A percentile compares a stretch with the other conserved stretches of the same genome.
phyloP scores from a whole-genome alignment of 2,888 invertebrate genomes.

The Coleophora deauratella region DNA sequence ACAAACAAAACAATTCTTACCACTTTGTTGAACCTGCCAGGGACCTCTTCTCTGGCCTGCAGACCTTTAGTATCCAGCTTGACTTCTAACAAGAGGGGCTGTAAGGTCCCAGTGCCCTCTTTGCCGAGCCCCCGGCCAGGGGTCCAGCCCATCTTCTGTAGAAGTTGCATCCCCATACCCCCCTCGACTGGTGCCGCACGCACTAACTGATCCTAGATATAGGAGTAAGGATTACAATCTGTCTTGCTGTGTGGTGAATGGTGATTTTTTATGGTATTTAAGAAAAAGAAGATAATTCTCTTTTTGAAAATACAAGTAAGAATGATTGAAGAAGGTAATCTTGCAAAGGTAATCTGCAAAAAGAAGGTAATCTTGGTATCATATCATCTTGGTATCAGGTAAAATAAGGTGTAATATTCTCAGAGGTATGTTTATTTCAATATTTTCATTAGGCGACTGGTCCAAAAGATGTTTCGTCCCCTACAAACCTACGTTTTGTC shows the following conservation, averaged over 20 bases:
- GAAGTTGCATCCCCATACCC: slow-evolving; percentile 96
- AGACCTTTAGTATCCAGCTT: slow-evolving; percentile 96
- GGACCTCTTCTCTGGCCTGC: slow-evolving; percentile 82
- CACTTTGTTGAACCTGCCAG: slow-evolving; percentile 38
- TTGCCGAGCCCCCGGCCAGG: slow-evolving; percentile 98
- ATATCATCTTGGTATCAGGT: no score
- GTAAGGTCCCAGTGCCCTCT: slow-evolving; percentile 91
- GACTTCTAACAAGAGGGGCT: slow-evolving; percentile 93
- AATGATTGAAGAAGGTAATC: no score
- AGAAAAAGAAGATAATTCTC: no score
- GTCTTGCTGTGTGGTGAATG: neutral
- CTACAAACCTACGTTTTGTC: neutral
- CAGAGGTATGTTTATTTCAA: neutral
- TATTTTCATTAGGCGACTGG: no score
- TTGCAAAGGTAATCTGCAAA: no score
- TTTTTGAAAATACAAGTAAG: no score
- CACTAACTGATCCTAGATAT: slow-evolving; percentile 88
- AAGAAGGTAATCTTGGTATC: no score
- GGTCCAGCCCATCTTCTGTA: slow-evolving; percentile 99
- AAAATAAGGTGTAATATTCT: no score
- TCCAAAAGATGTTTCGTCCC: no score
- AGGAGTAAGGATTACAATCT: neutral
- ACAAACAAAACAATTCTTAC: slow-evolving; percentile 31
- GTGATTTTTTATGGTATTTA: neutral
- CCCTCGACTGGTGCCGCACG: slow-evolving; percentile 93